Base-by-base conservation (phyloP, 1,140 invertebrate species). In the Drosophila parabipectinata region DNA sequence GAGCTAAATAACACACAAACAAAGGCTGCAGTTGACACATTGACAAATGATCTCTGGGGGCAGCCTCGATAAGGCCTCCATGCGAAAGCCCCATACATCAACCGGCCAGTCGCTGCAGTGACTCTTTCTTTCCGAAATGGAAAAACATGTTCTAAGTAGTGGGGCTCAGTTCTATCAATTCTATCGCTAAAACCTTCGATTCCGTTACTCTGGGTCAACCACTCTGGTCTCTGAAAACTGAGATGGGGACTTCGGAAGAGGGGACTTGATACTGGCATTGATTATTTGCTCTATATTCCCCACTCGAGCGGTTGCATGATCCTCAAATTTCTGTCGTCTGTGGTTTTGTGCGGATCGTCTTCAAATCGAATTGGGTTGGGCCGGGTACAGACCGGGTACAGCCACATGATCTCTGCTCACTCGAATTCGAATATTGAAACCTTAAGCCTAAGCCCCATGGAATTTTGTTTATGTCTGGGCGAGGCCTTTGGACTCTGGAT, bases 31-130 rank as follows among this genome's bases (percentile, higher is more conserved):
- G 64, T 71, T 83, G 76, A 85, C 78, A 87, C 69, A 63, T 78
- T 85, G 82, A 85, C 82, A 85, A 85, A 87, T 87, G 83, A 85
- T 87, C 48, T 60, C 39, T 50, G 61, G n/a, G n/a, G 66, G 62
- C 59, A 39, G 48, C 15, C 59, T 62, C 81, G 82, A 82, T 87
- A 82, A 81, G 60, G 55, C 61, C 21, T 53, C 64, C 28, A 39
- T 50, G 24, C 44, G 30, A 57, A 39, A 61, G 51, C 44, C 68
- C 44, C 74, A 87, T 87, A 74, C 64, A 87, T 82, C 81, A 87
- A 64, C 74, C 18, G 59, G 39, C 12, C 12, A 41, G 39, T 14
- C 4, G n/a, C 18, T 37, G 8, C 12, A 10, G 8, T 37, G 12
- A 12, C 34, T 41, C 5, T 41, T n/a, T 41, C 41, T 18, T 18